Evolutionary conservation across 2,888 invertebrate species (phyloP), one percentile per base, ranked within the genome.

Genomic region (Cerastis leucographa): DNA sequence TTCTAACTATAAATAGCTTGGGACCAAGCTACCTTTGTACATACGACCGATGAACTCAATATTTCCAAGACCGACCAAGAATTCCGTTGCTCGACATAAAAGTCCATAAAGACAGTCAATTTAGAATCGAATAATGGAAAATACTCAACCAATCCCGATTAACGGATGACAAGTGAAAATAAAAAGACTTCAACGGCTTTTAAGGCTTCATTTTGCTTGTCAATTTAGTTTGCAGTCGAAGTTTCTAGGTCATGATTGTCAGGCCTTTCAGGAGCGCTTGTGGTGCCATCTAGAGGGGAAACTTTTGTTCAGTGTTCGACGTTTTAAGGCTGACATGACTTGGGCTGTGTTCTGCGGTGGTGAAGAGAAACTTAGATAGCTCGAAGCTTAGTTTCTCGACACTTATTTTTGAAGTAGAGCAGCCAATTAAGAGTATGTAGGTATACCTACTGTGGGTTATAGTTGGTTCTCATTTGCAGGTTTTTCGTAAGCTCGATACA

Each of bases 221-320:
- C 71, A 76, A 51, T 85, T 81, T 61, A 40, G 49, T 66, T 65
- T 17, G 11, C 44, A 35, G 40, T 40, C 64, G 67, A 71, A 35
- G 62, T 85, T 82, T 83, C 82, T 72, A 70, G 85, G 83, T 62
- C 85, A 70, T 29, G 5, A 56, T 56, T 62, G 82, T 66, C 56
- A 51, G 46, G 19, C 44, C n/a, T 75, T 81, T 68, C 71, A 71
- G 71, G 25, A 54, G 11, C 51, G 19, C 19, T 85, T 56, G 77
- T 29, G 61, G 59, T 71, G 40, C 2, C 61, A 69, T 75, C 59
- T 25, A 66, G 65, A 69, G 29, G 17, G 62, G 65, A 59, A 76
- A 85, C 82, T 71, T 81, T 81, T 71, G 65, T 85, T 65, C 68
- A 59, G 19, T 11, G 35, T 29, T 71, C 35, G 70, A 85, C 71